Conservation (phyloP, 2,888 invertebrate genomes). For the Agriopis marginaria region DNA sequence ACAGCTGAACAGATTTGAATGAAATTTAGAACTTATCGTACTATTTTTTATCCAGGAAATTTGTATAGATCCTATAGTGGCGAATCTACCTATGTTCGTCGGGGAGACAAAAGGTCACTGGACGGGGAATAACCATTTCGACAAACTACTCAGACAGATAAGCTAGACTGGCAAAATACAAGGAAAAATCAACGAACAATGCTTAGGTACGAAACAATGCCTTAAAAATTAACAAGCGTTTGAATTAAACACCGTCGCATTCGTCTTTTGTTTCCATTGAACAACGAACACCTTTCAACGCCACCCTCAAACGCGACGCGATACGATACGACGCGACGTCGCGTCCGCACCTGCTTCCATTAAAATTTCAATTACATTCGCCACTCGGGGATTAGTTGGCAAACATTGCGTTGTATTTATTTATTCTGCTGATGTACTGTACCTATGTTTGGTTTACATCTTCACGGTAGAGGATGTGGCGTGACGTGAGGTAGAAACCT, state of each 20-base stretch:
- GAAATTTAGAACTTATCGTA: too few species aligned
- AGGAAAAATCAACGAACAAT: background rate
- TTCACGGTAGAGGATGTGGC: conserved; percentile 3
- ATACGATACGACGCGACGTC: conserved; percentile 29
- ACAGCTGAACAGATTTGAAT: too few species aligned
- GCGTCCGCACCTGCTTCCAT: conserved; percentile 49
- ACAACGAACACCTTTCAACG: conserved; percentile 8
- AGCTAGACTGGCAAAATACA: background rate
- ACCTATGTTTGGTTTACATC: conserved; percentile 30
- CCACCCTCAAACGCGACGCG: conserved; percentile 6
- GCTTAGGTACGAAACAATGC: background rate
- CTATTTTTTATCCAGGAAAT: too few species aligned
- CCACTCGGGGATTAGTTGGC: conserved; percentile 41
- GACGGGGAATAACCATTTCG: background rate
- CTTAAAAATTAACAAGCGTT: conserved; percentile 1
- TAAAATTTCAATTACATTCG: conserved; percentile 51
- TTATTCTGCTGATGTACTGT: conserved; percentile 35
- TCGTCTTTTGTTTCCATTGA: conserved; percentile 10
- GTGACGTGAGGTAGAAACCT: background rate
- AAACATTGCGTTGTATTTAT: conserved; percentile 46
- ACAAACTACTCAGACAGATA: background rate
- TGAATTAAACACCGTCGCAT: conserved; percentile 2
- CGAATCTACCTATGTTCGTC: too few species aligned
- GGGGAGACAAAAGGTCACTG: background rate
- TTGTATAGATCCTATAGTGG: too few species aligned